phyloP scores from a whole-genome alignment of 2,797 vertebrate species.

The Phaenicophaeus curvirostris region DNA sequence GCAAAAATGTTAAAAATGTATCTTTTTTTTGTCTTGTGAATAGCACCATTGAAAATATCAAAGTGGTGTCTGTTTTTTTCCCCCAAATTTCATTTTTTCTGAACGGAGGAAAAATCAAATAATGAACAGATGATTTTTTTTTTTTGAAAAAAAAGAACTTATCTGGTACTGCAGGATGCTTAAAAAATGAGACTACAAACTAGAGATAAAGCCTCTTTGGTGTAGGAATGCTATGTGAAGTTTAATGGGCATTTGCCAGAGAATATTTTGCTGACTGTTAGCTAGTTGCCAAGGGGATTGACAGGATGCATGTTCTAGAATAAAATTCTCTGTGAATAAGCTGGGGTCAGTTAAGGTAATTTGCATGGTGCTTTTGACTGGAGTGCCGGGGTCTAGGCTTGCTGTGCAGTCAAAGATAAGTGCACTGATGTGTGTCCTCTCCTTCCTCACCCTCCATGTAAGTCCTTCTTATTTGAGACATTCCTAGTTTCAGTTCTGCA shows the following conservation, averaged over 20 bases:
- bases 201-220: constrained; percentile 58
- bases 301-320: constrained; percentile 43
- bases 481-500: not conserved
- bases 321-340: constrained; percentile 36
- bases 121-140: not conserved
- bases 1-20: constrained; percentile 18
- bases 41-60: constrained; percentile 32
- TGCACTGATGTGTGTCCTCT: not conserved
- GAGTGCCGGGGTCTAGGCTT: not conserved
- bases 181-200: constrained; percentile 26
- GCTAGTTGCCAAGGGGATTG: constrained; percentile 57
- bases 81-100: constrained; percentile 26
- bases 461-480: not conserved
- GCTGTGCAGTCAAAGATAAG: not conserved
- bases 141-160: constrained; percentile 30
- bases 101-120: constrained; percentile 54
- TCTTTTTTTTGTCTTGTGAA: constrained; percentile 3
- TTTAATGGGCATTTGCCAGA: constrained; percentile 61
- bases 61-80: not conserved
- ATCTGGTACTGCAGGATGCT: constrained; percentile 57
- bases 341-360: constrained; percentile 45
- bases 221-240: constrained; percentile 43
- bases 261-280: constrained; percentile 49
- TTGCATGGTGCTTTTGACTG: not conserved
- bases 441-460: fast-evolving